Conservation (phyloP, 2,888 invertebrate genomes). For the Mimas tiliae region DNA sequence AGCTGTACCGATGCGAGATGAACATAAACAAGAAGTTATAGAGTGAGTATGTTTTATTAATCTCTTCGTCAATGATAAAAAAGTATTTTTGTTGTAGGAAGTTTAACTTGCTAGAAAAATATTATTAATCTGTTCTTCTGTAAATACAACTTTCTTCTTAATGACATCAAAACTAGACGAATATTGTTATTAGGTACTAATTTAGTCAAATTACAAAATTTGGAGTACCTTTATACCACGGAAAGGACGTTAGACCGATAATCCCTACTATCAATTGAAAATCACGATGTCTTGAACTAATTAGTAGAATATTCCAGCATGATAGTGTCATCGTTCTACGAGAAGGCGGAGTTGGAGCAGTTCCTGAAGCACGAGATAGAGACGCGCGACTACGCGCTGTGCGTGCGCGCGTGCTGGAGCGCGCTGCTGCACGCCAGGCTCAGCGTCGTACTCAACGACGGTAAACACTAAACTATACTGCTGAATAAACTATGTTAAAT, state of each 20-base stretch:
- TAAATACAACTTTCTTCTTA: too few species aligned
- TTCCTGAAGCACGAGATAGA: slow-evolving; percentile 89
- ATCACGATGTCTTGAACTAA: not conserved
- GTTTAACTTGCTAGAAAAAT: too few species aligned
- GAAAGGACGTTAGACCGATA: too few species aligned
- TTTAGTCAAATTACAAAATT: too few species aligned
- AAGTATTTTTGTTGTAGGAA: too few species aligned
- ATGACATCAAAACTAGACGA: too few species aligned
- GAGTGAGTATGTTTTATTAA: slow-evolving; percentile 87
- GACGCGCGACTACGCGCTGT: slow-evolving; percentile 87
- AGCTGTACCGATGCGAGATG: slow-evolving; percentile 83
- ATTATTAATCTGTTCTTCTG: too few species aligned
- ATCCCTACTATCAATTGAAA: too few species aligned
- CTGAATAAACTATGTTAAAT: too few species aligned
- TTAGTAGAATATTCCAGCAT: slow-evolving; percentile 85
- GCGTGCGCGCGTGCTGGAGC: slow-evolving; percentile 89
- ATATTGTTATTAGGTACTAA: too few species aligned
- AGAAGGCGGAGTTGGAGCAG: slow-evolving; percentile 93
- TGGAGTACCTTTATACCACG: too few species aligned
- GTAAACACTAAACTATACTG: slow-evolving; percentile 48
- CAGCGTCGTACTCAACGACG: slow-evolving; percentile 88
- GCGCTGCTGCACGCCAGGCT: slow-evolving; percentile 88
- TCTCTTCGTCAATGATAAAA: too few species aligned
- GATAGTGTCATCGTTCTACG: slow-evolving; percentile 93
- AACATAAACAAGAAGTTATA: slow-evolving; percentile 88